phyloP scores from a whole-genome alignment of 1,140 invertebrate species.

The Ceratitis capitata region DNA sequence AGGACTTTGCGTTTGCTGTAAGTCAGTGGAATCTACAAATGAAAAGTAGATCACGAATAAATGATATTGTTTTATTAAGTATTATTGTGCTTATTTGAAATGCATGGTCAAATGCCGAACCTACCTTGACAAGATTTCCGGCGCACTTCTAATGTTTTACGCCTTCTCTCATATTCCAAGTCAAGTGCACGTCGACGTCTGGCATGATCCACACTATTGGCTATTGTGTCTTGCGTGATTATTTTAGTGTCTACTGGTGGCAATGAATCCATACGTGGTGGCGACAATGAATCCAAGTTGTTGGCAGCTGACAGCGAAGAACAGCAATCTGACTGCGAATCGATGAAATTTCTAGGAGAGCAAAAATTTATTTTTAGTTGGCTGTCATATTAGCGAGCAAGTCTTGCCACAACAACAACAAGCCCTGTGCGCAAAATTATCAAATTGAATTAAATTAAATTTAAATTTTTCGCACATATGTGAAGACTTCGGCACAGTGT shows the following conservation, averaged over 20 bases:
- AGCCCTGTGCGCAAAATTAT: background rate
- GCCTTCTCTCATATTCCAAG: slow-evolving; percentile 62
- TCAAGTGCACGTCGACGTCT: slow-evolving; percentile 61
- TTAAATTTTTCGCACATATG: background rate
- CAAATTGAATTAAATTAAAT: background rate
- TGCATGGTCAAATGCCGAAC: background rate
- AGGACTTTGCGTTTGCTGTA: slow-evolving; percentile 45
- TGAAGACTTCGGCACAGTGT: background rate
- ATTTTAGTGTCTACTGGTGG: slow-evolving; percentile 57
- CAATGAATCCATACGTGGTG: slow-evolving; percentile 63
- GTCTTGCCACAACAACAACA: background rate
- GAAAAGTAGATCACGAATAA: too few species aligned
- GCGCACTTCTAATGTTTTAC: slow-evolving; percentile 60
- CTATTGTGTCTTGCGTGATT: slow-evolving; percentile 60
- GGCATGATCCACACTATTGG: slow-evolving; percentile 59
- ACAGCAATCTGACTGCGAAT: slow-evolving; percentile 85
- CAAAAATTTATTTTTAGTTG: slow-evolving; percentile 32
- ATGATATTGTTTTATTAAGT: too few species aligned
- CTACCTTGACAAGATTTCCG: slow-evolving; percentile 63
- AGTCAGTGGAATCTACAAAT: slow-evolving; percentile 54
- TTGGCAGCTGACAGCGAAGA: slow-evolving; percentile 77
- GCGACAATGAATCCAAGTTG: slow-evolving; percentile 71
- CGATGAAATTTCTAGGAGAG: slow-evolving; percentile 71
- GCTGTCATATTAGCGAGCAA: background rate
- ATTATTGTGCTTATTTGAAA: too few species aligned